phyloP scores from a whole-genome alignment of 2,113 vertebrate species.

The Carassius auratus region DNA sequence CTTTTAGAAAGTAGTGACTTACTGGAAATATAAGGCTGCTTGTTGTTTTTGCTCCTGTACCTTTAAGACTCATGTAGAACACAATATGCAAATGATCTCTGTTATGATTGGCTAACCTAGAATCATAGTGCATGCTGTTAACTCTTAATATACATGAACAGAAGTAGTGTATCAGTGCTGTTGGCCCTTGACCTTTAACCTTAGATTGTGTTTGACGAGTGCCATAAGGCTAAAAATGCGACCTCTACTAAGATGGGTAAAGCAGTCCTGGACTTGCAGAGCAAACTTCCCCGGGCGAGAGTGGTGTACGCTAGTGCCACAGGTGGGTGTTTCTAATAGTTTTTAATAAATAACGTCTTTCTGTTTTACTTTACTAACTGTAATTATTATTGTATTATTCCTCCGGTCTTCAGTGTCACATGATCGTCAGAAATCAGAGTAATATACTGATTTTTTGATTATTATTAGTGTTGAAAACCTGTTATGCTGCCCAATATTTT shows the following conservation, averaged over 20 bases:
- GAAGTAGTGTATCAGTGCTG: not conserved
- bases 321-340: conserved; percentile 72
- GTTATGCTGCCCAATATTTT: too few relatives aligned
- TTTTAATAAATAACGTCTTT: too few relatives aligned
- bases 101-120: not conserved
- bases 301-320: conserved; percentile 99
- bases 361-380: too few relatives aligned
- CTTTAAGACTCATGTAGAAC: not conserved
- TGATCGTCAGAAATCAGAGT: too few relatives aligned
- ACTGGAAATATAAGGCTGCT: not conserved
- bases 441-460: too few relatives aligned
- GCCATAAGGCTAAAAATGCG: conserved; percentile 99
- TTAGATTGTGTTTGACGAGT: conserved; percentile 98
- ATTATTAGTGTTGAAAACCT: too few relatives aligned
- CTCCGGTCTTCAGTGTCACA: too few relatives aligned
- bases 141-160: not conserved
- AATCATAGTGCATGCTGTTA: not conserved
- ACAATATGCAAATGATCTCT: not conserved
- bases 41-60: not conserved
- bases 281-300: conserved; percentile 89
- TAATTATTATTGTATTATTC: too few relatives aligned
- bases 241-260: conserved; percentile 98
- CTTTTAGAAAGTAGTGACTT: not conserved
- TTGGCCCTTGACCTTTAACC: conserved; percentile 74
- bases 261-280: conserved; percentile 96